Evolutionary conservation across 2,797 vertebrate genomes (phyloP).

Genomic region (Myiotriccus ornatus): DNA sequence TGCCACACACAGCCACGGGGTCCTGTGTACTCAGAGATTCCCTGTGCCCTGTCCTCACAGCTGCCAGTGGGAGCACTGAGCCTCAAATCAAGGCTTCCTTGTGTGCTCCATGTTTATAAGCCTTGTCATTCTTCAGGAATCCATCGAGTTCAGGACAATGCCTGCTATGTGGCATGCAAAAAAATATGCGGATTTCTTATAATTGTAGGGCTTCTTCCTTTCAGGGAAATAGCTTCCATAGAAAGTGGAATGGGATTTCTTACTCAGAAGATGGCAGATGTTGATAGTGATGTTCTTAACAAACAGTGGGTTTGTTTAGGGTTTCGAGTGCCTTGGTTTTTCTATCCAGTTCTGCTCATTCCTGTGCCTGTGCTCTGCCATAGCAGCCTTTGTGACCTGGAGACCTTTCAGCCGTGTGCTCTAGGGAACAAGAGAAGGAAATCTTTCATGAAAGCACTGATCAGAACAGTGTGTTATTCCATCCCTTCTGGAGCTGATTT

Average conservation of each 20-base stretch:
- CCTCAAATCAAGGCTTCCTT: neutral
- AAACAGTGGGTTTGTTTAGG: neutral
- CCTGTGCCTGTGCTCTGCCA: neutral
- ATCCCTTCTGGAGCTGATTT: neutral
- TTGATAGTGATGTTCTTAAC: conserved; percentile 30
- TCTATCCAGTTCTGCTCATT: neutral
- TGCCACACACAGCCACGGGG: neutral
- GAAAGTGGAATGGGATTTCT: conserved; percentile 62
- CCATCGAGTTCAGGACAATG: neutral
- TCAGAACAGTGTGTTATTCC: neutral
- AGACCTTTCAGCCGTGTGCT: neutral
- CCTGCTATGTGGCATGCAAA: neutral
- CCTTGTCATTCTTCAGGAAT: neutral
- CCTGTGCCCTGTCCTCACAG: neutral
- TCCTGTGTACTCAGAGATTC: neutral
- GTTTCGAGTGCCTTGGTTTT: conserved; percentile 2
- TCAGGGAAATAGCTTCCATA: conserved; percentile 54
- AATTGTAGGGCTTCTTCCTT: conserved; percentile 30
- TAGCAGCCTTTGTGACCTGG: neutral
- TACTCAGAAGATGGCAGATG: conserved; percentile 47
- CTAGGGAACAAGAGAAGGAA: conserved; percentile 26
- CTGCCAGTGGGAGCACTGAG: neutral
- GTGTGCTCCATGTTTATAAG: neutral
- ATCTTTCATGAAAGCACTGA: neutral
- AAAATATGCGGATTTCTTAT: conserved; percentile 7